Conservation (phyloP, 92 coral and sea anemone genomes). For the Palythoa grandis region DNA sequence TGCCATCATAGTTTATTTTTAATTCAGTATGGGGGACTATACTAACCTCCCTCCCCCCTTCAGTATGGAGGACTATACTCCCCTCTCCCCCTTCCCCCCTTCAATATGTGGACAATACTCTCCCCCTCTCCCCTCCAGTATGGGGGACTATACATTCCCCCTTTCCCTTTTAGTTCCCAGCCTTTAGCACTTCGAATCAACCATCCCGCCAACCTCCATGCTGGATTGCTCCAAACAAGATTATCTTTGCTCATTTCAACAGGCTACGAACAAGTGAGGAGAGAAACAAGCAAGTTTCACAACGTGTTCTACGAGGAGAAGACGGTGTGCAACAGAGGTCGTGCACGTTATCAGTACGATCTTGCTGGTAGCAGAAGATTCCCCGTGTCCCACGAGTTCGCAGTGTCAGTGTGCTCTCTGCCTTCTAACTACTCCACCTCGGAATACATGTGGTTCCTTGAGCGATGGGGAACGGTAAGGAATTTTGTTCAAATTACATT, state of each 20-base stretch:
- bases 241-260: background rate
- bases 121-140: too few relatives aligned
- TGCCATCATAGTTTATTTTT: too few relatives aligned
- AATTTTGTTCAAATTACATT: background rate
- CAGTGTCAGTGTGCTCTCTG: constrained; percentile 43
- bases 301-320: constrained; percentile 55
- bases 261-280: constrained; percentile 45
- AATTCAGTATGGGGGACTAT: too few relatives aligned
- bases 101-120: too few relatives aligned
- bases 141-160: too few relatives aligned
- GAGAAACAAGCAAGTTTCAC: constrained; percentile 41
- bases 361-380: constrained; percentile 36
- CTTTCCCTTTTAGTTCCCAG: too few relatives aligned
- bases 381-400: constrained; percentile 54
- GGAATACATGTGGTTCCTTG: constrained; percentile 43
- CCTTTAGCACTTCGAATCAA: background rate
- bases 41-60: too few relatives aligned
- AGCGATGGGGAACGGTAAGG: constrained; percentile 61
- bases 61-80: too few relatives aligned
- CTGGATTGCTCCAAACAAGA: too few relatives aligned
- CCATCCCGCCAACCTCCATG: background rate
- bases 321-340: constrained; percentile 52
- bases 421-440: constrained; percentile 29
- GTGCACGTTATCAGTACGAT: constrained; percentile 47
- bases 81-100: too few relatives aligned